Evolutionary conservation across 2,888 invertebrate species (phyloP), one percentile per base, ranked within the genome.

Genomic region (Acanthoscelides obtectus): DNA sequence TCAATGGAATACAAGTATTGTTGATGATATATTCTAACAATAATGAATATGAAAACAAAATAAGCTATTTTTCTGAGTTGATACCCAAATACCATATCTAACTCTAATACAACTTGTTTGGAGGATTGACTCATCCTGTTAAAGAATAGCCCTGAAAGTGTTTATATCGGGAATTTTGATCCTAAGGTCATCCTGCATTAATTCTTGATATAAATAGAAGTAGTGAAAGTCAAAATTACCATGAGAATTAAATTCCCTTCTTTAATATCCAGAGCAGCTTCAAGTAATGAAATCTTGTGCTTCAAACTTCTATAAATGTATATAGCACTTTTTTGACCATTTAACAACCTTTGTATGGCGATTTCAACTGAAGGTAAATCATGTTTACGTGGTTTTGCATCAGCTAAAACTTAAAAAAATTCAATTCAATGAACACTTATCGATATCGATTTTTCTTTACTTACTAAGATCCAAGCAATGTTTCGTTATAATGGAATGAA

Each of bases 181-280:
- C n/a, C n/a, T n/a, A n/a, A n/a, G n/a, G n/a, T n/a, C n/a, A n/a
- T n/a, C n/a, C n/a, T n/a, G n/a, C n/a, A n/a, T n/a, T n/a, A n/a
- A n/a, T n/a, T n/a, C n/a, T n/a, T n/a, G n/a, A n/a, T n/a, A n/a
- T n/a, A n/a, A n/a, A n/a, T n/a, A n/a, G n/a, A n/a, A n/a, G 22
- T 2, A 67, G 8, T 63, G 20, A 12, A 20, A 8, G 45, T 45
- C n/a, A 67, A 63, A 85, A 87, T 82, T 81, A 92, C 92, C 74
- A 89, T 88, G 70, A 93, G 85, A 76, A 94, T 91, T 22, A 92
- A 90, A 87, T 94, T 93, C 22, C 95, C 95, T 84, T 94, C 92
- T 5, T 92, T 92, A 69, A 90, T 88, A 25, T 87, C 87, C 27
- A 94, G 85, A 0, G 94, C 91, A 73, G 90, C 90, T 80, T 94